Evolutionary conservation across 2,797 vertebrate species (phyloP), one percentile per base, ranked within the genome.

Genomic region (Prunella strophiata): DNA sequence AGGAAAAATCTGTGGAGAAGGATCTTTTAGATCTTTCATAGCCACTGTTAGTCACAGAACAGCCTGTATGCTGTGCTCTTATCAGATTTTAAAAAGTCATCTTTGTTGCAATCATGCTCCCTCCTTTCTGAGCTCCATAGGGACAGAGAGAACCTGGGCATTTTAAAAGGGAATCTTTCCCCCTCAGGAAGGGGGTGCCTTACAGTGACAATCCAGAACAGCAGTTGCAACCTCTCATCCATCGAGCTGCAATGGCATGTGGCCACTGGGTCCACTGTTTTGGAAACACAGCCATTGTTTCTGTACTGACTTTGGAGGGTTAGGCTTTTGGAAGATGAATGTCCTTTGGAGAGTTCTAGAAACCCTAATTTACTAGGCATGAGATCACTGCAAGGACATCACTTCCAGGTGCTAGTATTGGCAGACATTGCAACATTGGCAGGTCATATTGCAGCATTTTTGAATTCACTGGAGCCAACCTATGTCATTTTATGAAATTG

Each of bases 381-480:
- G 66, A 93, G 58, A 67, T 88, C 86, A 86, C 38, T 79, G 51
- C 70, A 91, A 84, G 58, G 54, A 65, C 70, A 52, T 91, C 3
- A 3, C 8, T 93, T 70, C 67, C 72, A 93, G 75, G 62, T 91
- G 89, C 63, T 91, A 45, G 10, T 75, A 89, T 73, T 86, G 91
- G 76, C 87, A 89, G 91, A 87, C 78, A 74, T 34, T 76, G 66
- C 48, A 91, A 51, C 62, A 84, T 81, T 89, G 59, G 59, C 59
- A 62, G 40, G 59, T 42, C 59, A 42, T 62, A 71, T 42, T 79
- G 62, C 51, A 88, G 36, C 70, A 81, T 81, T 89, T 96, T 61
- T 84, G 12, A 88, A 48, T 79, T 83, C 3, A 9, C 32, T 57
- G 63, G 32, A 82, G 51, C 26, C 72, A 89, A 45, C 10, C 21